Percentiles rank a stretch among this genome's conserved stretches.
Evolutionary conservation across 2,888 invertebrate species (phyloP).

Genomic region (Agonopterix heracliana): DNA sequence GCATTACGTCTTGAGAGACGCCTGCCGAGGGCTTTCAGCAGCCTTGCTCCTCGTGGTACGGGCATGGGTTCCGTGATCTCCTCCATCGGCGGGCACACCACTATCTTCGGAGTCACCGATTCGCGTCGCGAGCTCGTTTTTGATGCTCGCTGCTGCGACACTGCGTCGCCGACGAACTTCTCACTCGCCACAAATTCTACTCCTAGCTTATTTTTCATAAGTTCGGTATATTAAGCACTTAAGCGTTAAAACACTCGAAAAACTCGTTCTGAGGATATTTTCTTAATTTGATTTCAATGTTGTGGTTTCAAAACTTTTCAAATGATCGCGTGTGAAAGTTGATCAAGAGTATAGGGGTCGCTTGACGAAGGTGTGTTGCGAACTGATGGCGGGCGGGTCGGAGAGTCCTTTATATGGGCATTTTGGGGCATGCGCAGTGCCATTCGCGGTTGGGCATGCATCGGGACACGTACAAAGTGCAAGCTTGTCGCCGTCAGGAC

Average conservation of each 20-base stretch:
- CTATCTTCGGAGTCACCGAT: conserved; percentile 61
- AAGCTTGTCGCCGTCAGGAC: conserved; percentile 18
- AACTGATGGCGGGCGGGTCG: conserved; percentile 41
- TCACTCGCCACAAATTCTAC: conserved; percentile 49
- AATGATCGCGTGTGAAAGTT: conserved; percentile 26
- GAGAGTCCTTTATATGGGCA: conserved; percentile 40
- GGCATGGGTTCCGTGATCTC: conserved; percentile 75
- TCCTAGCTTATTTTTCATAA: conserved; percentile 62
- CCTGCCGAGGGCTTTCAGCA: conserved; percentile 80
- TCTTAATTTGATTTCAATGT: conserved; percentile 19
- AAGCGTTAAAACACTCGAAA: conserved; percentile 20
- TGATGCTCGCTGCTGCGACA: conserved; percentile 31
- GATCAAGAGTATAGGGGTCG: conserved; percentile 31
- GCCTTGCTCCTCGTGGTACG: conserved; percentile 75
- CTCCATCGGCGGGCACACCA: conserved; percentile 68
- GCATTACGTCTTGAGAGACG: conserved; percentile 75
- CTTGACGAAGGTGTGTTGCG: conserved; percentile 39
- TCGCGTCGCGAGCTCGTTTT: conserved; percentile 42
- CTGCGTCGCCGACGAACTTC: conserved; percentile 45
- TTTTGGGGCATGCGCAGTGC: conserved; percentile 48
- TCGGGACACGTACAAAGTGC: conserved; percentile 30
- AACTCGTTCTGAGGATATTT: conserved; percentile 14
- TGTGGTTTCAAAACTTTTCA: conserved; percentile 50
- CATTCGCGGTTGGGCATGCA: conserved; percentile 27
- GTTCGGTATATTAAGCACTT: conserved; percentile 32